Evolutionary conservation across 2,797 vertebrate species (phyloP).

Genomic region (Anguilla marmorata): DNA sequence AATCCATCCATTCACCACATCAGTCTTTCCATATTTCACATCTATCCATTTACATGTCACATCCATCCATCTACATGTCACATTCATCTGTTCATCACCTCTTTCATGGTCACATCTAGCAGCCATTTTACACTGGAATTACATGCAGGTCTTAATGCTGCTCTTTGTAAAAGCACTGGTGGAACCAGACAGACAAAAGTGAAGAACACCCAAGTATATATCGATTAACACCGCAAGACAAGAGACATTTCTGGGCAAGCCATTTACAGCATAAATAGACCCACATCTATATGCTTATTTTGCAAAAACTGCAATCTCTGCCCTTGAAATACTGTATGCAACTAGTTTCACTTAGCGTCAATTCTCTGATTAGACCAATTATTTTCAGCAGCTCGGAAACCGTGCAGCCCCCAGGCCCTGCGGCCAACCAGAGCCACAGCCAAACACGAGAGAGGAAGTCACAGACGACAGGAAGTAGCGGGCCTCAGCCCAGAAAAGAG

Average conservation of each 20-base stretch:
- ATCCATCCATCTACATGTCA: background rate
- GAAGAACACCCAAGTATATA: background rate
- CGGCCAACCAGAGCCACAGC: conserved; percentile 18
- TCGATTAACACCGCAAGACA: background rate
- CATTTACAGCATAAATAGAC: background rate
- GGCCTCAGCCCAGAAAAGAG: conserved; percentile 2
- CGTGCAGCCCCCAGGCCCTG: background rate
- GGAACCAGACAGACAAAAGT: background rate
- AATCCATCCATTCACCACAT: background rate
- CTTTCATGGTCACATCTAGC: background rate
- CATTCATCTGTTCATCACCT: background rate
- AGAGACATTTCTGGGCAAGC: background rate
- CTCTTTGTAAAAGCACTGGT: conserved; percentile 10
- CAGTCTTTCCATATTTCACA: background rate
- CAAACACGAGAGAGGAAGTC: conserved; percentile 32
- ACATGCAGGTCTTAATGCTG: background rate
- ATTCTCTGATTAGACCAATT: background rate
- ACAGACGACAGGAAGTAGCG: conserved; percentile 26
- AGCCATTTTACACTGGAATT: background rate
- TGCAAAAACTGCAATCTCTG: background rate
- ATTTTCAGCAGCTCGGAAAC: background rate
- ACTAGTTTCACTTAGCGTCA: background rate
- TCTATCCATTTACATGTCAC: background rate
- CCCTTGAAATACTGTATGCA: background rate
- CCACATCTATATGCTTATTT: background rate